Base-by-base conservation (phyloP, 2,888 invertebrate genomes). In the Dromius quadrimaculatus region DNA sequence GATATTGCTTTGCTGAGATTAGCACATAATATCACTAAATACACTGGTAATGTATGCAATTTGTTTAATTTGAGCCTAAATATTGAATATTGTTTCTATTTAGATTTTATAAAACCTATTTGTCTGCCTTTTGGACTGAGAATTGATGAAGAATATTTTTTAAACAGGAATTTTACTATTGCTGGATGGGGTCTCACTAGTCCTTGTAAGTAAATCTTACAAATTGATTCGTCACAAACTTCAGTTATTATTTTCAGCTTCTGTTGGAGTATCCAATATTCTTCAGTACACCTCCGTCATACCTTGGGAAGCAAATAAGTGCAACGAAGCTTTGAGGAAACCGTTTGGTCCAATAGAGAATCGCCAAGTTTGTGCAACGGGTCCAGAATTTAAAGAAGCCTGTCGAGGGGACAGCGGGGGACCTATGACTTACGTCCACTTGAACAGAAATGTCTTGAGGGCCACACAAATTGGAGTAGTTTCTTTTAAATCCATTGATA, bases 121-220 rank as follows among this genome's bases (percentile, higher is more conserved):
- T 82, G 81, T 72, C 74, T 81, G 28, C 79, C 79, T 8, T 74
- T 76, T 71, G 62, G 63, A 47, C 9, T 71, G 2, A 63, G 63
- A 34, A 6, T 72, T n/a, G 19, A 57, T 19, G 23, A 34, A 28
- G 17, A 20, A n/a, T 72, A 57, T 22, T 57, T 36, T 20, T 28
- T 28, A 20, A 71, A 72, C 0, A 79, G 80, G 73, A 82, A 84
- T 74, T 86, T 89, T 75, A 85, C 86, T 36, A 89, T 90, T 1
- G 89, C 90, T 9, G 92, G 92, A 0, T 92, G 92, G 92, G 92
- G 92, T 17, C 86, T 87, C 77, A 63, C 13, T 15, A 11, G 17
- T 45, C 9, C 43, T 6, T 41, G 43, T 63, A 45, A 63, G 28
- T 54, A n/a, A n/a, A n/a, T n/a, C n/a, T n/a, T n/a, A n/a, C n/a